Evolutionary conservation across 1,140 invertebrate species (phyloP), one percentile per base, ranked within the genome.

Genomic region (Diplogasteroides magnus): DNA sequence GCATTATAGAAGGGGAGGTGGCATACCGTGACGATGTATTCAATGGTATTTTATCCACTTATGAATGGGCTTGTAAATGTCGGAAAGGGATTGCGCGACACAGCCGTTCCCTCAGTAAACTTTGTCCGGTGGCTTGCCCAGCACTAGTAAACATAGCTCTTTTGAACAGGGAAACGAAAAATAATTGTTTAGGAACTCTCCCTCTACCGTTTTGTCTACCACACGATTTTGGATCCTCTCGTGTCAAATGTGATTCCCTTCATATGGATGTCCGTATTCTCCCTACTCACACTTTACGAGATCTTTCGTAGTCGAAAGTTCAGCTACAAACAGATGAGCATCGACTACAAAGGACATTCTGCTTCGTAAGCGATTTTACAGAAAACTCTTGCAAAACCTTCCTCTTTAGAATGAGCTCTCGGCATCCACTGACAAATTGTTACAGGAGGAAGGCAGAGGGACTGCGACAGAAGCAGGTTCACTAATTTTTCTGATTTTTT

Each of bases 231-330:
- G 32, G 79, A 82, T 61, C 80, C 80, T 31, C 62, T 83, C 28
- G 56, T 82, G 1, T 74, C 74, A 25, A 75, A 82, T 73, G 67
- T 82, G 37, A 56, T 81, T 55, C 80, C 80, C n/a, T 83, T 82
- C 32, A n/a, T 80, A 2, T 76, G 72, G 65, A 82, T 82, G 80
- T 77, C 74, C 19, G 28, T 82, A 3, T 82, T 82, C 61, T 78
- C 75, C 31, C 25, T 82, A n/a, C 60, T 81, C 2, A 82, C 80
- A 1, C 67, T 82, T 0, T 74, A 60, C 60, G 81, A 83, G 72
- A 82, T 82, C 37, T 68, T 71, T 15, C 80, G 77, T 69, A 82
- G 77, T 67, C 73, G 78, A 32, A 78, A 82, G 26, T 81, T 83
- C 64, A 77, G 66, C 11, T 81, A 81, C 69, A 70, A 80, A 29